Evolutionary conservation across 2,888 invertebrate genomes (phyloP), one percentile per base, ranked within the genome.

Genomic region (Dicycla oo): DNA sequence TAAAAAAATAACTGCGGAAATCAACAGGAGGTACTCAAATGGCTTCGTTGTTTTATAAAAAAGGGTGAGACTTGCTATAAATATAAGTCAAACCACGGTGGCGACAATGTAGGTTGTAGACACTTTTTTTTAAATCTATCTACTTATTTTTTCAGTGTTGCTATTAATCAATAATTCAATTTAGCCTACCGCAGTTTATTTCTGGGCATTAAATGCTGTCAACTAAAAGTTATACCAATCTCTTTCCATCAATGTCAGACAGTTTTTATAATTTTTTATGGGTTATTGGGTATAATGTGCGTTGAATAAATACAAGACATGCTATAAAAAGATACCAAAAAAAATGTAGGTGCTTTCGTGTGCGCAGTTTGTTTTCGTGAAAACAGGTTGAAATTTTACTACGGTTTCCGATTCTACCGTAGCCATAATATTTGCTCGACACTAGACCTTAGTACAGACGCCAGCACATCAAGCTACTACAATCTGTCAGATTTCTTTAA

Each of bases 1-100:
- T 69, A 58, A 70, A 77, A 77, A 80, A 80, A 73, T 2, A 26
- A 43, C 20, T 45, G n/a, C 53, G 47, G 18, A 66, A 69, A 79
- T 56, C 79, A 68, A 79, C 62, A 45, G 70, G 72, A 23, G 69
- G 45, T 26, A n/a, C 10, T 66, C 51, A 66, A 69, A 65, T 38
- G 58, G 56, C 56, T 56, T 78, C 20, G 47, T 23, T 69, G 38
- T 62, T 75, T 75, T 54, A 30, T 18, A 49, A 68, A 57, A 64
- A 45, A 4, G 38, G 53, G 60, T 38, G 64, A 2, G n/a, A 45
- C 18, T 26, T 58, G 43, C 11, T 63, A 18, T 57, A 11, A n/a
- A 51, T 51, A 53, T 20, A 34, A 26, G 40, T 10, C 0, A 34
- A 4, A 34, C 26, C 20, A 23, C 45, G 69, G 4, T 38, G 34